A percentile compares a stretch with the other conserved stretches of the same genome.
phyloP scores from a whole-genome alignment of 2,113 vertebrate genomes.

The Sisor rabdophorus region DNA sequence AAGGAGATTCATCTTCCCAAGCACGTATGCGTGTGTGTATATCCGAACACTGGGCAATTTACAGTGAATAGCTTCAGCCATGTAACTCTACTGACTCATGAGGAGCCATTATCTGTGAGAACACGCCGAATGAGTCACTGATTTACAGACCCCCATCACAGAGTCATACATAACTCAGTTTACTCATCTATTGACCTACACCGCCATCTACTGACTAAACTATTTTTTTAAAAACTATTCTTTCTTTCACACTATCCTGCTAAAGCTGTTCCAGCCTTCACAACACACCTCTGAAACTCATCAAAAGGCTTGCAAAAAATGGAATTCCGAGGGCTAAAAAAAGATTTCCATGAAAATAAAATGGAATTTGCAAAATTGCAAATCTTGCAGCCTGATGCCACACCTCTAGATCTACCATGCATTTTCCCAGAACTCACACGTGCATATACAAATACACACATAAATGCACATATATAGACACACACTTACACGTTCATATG shows the following conservation, averaged over 20 bases:
- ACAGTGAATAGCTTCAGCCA: slow-evolving; percentile 30
- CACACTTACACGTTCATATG: not conserved
- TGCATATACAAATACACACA: not conserved
- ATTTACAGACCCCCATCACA: slow-evolving; percentile 5
- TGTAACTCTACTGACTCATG: slow-evolving; percentile 31
- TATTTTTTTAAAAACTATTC: no score
- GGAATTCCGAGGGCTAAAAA: no score
- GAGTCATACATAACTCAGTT: not conserved
- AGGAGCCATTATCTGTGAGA: slow-evolving; percentile 34
- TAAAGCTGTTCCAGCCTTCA: not conserved
- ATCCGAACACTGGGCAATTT: not conserved
- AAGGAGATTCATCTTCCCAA: not conserved
- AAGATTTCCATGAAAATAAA: no score
- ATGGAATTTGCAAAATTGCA: no score
- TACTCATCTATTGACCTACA: not conserved
- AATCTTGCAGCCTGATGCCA: no score
- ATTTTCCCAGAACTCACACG: not conserved
- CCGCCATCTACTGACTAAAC: slow-evolving; percentile 40
- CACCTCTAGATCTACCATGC: no score
- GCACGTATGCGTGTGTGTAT: not conserved
- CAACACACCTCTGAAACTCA: slow-evolving; percentile 6
- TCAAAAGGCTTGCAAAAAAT: not conserved
- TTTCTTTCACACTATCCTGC: not conserved
- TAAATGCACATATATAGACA: not conserved
- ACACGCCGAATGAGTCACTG: slow-evolving; percentile 32